Conservation (phyloP, 2,113 vertebrate genomes). For the Plestiodon gilberti region DNA sequence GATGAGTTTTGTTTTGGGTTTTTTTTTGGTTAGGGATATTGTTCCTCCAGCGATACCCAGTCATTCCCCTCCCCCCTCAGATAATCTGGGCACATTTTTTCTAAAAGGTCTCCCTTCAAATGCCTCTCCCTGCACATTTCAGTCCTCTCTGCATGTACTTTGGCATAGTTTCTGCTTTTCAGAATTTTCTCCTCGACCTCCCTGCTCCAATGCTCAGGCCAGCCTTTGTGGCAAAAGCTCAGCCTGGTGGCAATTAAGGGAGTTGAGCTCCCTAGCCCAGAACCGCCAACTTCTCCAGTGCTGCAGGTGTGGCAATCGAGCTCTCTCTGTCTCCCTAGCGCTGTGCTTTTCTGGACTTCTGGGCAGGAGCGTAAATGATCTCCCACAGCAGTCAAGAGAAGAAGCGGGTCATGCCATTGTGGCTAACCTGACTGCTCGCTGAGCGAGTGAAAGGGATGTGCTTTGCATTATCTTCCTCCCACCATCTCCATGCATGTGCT, state of each 20-base stretch:
- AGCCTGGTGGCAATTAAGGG: background rate
- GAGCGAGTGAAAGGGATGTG: constrained; percentile 25
- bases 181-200: background rate
- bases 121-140: background rate
- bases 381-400: background rate
- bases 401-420: background rate
- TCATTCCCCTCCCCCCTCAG: no score
- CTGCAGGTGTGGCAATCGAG: background rate
- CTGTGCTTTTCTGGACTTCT: background rate
- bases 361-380: background rate
- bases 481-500: background rate
- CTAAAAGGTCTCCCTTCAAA: background rate
- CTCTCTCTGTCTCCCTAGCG: background rate
- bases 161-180: background rate
- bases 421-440: constrained; percentile 38
- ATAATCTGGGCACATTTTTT: background rate
- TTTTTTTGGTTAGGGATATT: background rate
- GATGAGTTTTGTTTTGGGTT: background rate
- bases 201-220: background rate
- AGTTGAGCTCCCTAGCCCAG: background rate
- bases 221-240: background rate
- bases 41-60: background rate
- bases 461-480: constrained; percentile 33
- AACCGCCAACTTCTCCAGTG: background rate
- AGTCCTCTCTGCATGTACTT: background rate